Percentiles rank a stretch among this genome's conserved stretches.
These are phyloP conservation scores for Rotaria sp. DNA, from an alignment of 2,888 invertebrate genomes.

Conservation along the genomic window DNA sequence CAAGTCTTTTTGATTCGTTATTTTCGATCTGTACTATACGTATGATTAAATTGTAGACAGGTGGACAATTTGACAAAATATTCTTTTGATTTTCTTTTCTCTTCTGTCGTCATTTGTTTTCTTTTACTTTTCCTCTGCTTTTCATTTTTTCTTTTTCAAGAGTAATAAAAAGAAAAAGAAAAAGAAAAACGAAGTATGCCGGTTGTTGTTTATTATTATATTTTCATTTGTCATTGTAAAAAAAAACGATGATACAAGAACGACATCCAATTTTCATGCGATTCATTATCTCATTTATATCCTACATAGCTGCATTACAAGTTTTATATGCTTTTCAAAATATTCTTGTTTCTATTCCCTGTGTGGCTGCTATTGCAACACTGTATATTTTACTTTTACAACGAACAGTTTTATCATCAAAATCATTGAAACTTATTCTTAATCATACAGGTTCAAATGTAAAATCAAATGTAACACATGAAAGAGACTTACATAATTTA, in stretches of 20 bases:
- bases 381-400: not conserved
- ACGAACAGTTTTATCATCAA: not conserved
- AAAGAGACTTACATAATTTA: conserved; percentile 10
- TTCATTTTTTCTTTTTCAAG: not conserved
- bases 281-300: not conserved
- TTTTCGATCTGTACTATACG: not conserved
- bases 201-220: not conserved
- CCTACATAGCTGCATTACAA: not conserved
- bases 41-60: not conserved
- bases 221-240: not conserved
- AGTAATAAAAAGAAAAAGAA: not conserved
- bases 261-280: not conserved
- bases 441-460: not conserved
- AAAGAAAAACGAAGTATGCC: not conserved
- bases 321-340: not conserved
- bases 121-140: not conserved
- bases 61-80: not conserved
- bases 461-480: not conserved
- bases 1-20: not conserved
- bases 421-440: not conserved
- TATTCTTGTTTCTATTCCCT: not conserved
- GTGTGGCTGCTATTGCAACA: not conserved
- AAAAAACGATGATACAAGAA: not conserved
- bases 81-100: not conserved
- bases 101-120: not conserved